Evolutionary conservation across 2,888 invertebrate genomes (phyloP).

Genomic region (Plagodis pulveraria): DNA sequence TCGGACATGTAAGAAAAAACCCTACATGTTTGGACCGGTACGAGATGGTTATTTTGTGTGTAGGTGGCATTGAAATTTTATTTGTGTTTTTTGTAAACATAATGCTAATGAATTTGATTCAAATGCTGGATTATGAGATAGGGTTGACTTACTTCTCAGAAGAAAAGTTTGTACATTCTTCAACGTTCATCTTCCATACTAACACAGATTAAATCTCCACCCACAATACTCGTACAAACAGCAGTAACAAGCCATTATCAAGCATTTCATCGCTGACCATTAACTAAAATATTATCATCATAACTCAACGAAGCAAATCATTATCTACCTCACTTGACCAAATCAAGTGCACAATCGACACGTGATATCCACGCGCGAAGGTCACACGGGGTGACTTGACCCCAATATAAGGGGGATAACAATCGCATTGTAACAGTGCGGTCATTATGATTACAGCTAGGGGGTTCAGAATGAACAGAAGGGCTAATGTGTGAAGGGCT

Average conservation of each 20-base stretch:
- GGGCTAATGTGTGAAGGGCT: conserved; percentile 61
- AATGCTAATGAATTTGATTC: conserved; percentile 71
- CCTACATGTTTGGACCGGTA: conserved; percentile 81
- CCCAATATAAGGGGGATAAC: conserved; percentile 63
- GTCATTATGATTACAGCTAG: conserved; percentile 15
- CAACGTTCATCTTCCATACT: neutral
- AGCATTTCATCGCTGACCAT: neutral
- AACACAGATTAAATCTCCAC: neutral
- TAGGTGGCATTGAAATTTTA: conserved; percentile 79
- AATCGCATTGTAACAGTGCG: conserved; percentile 65
- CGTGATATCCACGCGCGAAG: conserved; percentile 58
- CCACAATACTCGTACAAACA: neutral
- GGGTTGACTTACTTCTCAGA: conserved; percentile 40
- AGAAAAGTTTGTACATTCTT: conserved; percentile 20
- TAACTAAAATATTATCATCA: neutral
- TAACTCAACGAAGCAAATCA: conserved; percentile 9
- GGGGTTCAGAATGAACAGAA: conserved; percentile 43
- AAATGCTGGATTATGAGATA: conserved; percentile 53
- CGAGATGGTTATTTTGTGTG: conserved; percentile 75
- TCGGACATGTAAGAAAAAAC: conserved; percentile 80
- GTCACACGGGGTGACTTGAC: conserved; percentile 69
- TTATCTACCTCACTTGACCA: conserved; percentile 11
- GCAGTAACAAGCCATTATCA: neutral
- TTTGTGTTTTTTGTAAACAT: conserved; percentile 73
- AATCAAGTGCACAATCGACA: conserved; percentile 40